Percentiles rank a stretch among this genome's conserved stretches.
These are phyloP conservation scores for Hymenopus coronatus DNA, from an alignment of 2,888 invertebrate genomes.

Conservation along the genomic window DNA sequence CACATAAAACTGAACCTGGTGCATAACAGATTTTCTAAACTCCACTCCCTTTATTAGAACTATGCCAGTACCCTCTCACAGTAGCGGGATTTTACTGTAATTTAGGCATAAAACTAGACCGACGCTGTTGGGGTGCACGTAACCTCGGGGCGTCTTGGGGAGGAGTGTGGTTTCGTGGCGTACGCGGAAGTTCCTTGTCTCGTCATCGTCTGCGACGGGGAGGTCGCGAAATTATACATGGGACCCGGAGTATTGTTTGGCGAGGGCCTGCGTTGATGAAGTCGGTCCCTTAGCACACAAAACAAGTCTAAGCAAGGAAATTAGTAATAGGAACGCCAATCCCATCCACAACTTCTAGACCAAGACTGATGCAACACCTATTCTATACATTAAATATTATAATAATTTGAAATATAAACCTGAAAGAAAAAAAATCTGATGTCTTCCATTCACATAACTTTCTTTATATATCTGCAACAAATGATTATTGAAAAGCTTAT, in stretches of 20 bases:
- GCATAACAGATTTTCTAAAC: too few relatives aligned
- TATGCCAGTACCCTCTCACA: too few relatives aligned
- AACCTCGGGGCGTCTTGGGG: not conserved
- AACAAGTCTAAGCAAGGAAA: not conserved
- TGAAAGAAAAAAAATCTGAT: too few relatives aligned
- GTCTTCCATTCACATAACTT: too few relatives aligned
- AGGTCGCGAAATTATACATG: not conserved
- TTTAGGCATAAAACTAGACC: not conserved
- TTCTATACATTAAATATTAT: too few relatives aligned
- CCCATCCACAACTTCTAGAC: not conserved
- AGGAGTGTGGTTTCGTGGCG: not conserved
- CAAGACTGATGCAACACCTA: not conserved
- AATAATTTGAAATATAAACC: too few relatives aligned
- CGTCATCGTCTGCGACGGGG: not conserved
- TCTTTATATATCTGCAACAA: too few relatives aligned
- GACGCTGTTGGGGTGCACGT: not conserved
- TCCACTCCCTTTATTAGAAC: too few relatives aligned
- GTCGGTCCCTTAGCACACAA: not conserved
- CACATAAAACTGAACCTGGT: too few relatives aligned
- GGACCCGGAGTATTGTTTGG: not conserved
- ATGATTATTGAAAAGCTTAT: too few relatives aligned
- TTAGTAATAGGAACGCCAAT: not conserved
- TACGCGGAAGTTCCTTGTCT: not conserved
- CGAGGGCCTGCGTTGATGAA: not conserved
- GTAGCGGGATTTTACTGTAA: not conserved